Percentiles rank a stretch among this genome's conserved stretches.
Evolutionary conservation across 2,113 vertebrate genomes (phyloP).

Genomic region (Carettochelys insculpta): DNA sequence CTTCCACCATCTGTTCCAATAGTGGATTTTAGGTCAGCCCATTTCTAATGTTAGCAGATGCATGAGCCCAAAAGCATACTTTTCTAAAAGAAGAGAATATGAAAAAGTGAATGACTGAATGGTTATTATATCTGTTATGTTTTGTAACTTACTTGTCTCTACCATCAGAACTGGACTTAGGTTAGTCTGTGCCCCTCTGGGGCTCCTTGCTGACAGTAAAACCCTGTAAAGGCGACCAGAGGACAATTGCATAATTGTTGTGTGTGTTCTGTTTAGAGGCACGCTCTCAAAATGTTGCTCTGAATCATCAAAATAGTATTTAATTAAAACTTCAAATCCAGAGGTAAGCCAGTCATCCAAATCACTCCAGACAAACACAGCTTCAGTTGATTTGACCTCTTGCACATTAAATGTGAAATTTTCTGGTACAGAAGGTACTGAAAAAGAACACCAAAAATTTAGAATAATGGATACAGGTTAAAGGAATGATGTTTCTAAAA

Average conservation of each 20-base stretch:
- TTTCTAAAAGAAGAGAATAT: not conserved
- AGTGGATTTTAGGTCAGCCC: not conserved
- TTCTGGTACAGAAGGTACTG: conserved; percentile 68
- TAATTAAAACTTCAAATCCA: conserved; percentile 73
- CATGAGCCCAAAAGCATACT: not conserved
- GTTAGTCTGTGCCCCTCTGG: conserved; percentile 69
- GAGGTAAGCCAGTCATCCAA: conserved; percentile 63
- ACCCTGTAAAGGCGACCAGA: conserved; percentile 82
- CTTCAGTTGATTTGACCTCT: conserved; percentile 81
- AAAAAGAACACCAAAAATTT: conserved; percentile 42
- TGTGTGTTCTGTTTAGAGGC: conserved; percentile 59
- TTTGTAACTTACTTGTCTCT: conserved; percentile 83
- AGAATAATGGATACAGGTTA: not conserved
- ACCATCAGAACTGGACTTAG: conserved; percentile 77
- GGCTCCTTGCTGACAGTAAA: conserved; percentile 76
- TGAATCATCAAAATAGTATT: conserved; percentile 74
- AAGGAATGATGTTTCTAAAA: fast-evolving
- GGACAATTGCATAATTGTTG: conserved; percentile 75
- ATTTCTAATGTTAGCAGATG: not conserved
- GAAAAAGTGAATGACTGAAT: not conserved
- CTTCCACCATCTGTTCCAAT: not conserved
- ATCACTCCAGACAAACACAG: conserved; percentile 78
- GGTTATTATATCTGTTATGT: not conserved
- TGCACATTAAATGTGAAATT: conserved; percentile 65
- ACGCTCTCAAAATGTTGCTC: conserved; percentile 63